Evolutionary conservation across 2,888 invertebrate species (phyloP).

Genomic region (Acrobasis suavella): DNA sequence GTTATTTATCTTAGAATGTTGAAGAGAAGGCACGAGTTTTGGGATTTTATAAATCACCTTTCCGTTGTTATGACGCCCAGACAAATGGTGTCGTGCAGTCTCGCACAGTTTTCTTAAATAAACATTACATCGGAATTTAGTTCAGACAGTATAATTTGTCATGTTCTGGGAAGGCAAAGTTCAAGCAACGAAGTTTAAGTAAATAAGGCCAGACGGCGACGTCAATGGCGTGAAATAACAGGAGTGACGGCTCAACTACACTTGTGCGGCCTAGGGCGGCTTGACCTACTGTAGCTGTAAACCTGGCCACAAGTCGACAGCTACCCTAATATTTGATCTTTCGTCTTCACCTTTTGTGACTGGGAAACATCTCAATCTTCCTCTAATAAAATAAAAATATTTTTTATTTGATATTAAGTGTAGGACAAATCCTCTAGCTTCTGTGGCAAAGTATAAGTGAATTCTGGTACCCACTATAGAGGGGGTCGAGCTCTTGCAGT

Average conservation of each 20-base stretch:
- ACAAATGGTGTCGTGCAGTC: constrained; percentile 50
- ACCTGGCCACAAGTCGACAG: constrained; percentile 36
- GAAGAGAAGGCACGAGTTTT: constrained; percentile 11
- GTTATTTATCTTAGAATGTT: constrained; percentile 6
- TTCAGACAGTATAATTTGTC: constrained; percentile 57
- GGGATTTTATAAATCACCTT: constrained; percentile 25
- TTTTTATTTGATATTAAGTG: no score
- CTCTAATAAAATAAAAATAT: background rate
- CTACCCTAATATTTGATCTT: constrained; percentile 31
- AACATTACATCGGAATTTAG: constrained; percentile 47
- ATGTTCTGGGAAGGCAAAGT: constrained; percentile 54
- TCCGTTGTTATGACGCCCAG: constrained; percentile 32
- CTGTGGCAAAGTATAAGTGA: no score
- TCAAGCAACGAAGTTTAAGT: constrained; percentile 56
- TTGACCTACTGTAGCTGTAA: constrained; percentile 41
- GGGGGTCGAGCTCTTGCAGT: no score
- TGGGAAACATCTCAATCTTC: constrained; percentile 12
- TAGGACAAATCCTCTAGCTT: no score
- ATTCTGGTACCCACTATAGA: no score
- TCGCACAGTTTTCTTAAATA: constrained; percentile 52
- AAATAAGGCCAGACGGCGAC: constrained; percentile 51
- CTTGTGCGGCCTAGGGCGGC: constrained; percentile 40
- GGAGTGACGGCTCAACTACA: constrained; percentile 47
- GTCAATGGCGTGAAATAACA: constrained; percentile 62
- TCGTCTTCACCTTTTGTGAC: background rate